phyloP scores from a whole-genome alignment of 2,797 vertebrate species.

The Mycteria americana region DNA sequence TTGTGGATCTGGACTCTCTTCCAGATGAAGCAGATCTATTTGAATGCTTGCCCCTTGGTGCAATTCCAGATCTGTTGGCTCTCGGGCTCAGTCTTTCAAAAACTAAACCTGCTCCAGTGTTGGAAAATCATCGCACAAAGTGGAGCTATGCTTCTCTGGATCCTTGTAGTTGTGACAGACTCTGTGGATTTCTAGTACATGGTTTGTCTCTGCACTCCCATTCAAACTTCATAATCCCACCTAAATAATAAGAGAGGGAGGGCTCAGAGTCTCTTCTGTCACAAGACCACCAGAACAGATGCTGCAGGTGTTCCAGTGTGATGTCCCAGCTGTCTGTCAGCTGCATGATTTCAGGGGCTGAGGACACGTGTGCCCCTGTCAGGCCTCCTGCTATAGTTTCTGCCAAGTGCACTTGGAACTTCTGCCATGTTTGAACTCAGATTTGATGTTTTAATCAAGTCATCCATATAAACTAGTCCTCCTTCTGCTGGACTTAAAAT shows the following conservation, averaged over 20 bases:
- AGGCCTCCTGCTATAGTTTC: neutral
- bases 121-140: neutral
- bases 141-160: neutral
- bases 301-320: neutral
- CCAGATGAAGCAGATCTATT: neutral
- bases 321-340: neutral
- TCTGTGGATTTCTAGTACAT: neutral
- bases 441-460: neutral
- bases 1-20: neutral
- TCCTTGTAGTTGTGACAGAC: neutral
- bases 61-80: neutral
- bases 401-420: neutral
- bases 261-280: neutral
- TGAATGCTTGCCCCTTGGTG: neutral
- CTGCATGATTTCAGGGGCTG: neutral
- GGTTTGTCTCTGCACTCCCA: neutral
- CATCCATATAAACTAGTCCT: neutral
- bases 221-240: neutral
- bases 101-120: neutral
- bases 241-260: neutral
- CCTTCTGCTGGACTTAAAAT: neutral
- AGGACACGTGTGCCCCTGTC: accelerated
- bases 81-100: neutral
- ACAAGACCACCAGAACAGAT: neutral
- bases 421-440: neutral